These are phyloP conservation scores for Epinephelus lanceolatus DNA, from an alignment of 2,113 vertebrate genomes.

Conservation along the genomic window DNA sequence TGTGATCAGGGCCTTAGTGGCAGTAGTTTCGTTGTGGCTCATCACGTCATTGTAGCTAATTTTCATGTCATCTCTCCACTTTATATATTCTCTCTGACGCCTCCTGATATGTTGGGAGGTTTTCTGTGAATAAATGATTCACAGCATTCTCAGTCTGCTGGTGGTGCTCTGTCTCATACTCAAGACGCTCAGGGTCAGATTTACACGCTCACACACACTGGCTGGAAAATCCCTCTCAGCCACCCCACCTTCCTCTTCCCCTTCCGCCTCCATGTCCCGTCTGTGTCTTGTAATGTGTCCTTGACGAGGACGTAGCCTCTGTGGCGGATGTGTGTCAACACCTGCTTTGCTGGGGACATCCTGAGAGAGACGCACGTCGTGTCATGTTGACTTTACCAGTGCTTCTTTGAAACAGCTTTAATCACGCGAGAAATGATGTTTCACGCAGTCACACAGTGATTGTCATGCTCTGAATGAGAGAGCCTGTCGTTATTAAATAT, in stretches of 20 bases:
- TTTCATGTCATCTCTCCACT: not conserved
- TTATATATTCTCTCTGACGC: constrained; percentile 20
- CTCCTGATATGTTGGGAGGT: not conserved
- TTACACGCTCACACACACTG: constrained; percentile 25
- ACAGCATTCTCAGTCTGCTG: constrained; percentile 43
- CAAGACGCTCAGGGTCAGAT: constrained; percentile 51
- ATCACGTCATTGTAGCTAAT: not conserved
- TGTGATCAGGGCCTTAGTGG: not conserved
- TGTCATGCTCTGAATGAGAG: not conserved
- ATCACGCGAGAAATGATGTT: not conserved
- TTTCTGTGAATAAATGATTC: constrained; percentile 50
- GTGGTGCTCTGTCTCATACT: constrained; percentile 21
- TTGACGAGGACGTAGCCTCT: constrained; percentile 7
- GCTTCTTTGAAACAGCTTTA: not conserved
- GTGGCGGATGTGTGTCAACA: not conserved
- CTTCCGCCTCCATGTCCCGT: not conserved
- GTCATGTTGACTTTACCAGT: not conserved
- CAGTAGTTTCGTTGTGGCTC: not conserved
- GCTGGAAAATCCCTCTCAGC: constrained; percentile 61
- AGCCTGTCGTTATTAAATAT: not conserved
- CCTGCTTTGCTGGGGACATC: constrained; percentile 18
- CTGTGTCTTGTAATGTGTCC: constrained; percentile 8
- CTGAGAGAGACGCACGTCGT: constrained; percentile 24
- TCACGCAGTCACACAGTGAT: not conserved
- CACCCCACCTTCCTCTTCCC: constrained; percentile 21